Base-by-base conservation (phyloP, 2,888 invertebrate genomes). In the Hipparchia sbordonii region DNA sequence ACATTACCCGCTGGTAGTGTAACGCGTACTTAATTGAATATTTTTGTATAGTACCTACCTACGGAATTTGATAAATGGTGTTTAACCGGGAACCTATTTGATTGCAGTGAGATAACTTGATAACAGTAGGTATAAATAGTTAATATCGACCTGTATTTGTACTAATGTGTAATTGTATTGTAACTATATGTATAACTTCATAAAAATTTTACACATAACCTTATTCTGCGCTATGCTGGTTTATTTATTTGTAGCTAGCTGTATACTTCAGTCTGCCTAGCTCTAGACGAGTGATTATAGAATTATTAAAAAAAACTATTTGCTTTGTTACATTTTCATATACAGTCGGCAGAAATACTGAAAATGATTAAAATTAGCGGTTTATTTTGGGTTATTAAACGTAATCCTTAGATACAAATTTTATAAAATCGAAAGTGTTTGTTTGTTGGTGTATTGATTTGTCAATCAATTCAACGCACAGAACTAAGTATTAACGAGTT, bases 11-110 rank as follows among this genome's bases (percentile, higher is more conserved):
- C 12, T 48, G 46, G 33, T 65, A 48, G 52, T 33, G 65, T 51
- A 1, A 63, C 52, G 51, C 33, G 59, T 51, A 48, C n/a, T 69
- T 12, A 60, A 23, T n/a, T 70, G 70, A 60, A 70, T 72, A 70
- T 72, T 67, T 74, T 71, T 72, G 67, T 69, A 68, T 62, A 63
- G n/a, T 45, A 39, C 23, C 23, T 23, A 23, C 23, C 23, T 39
- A 51, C 8, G 52, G 60, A n/a, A 54, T 66, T 71, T 66, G 61
- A 60, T 52, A 51, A 39, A 2, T 68, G 59, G 52, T 52, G 51
- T 71, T 9, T 65, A 57, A 45, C 5, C 10, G 9, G 59, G 12
- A 39, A 61, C 56, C 39, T n/a, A 33, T 51, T 6, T 68, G 48
- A 46, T 59, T 46, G 33, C 68, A 68, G 46, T 68, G 59, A 57